Evolutionary conservation across 2,888 invertebrate species (phyloP).

Genomic region (Drosophila cognata): DNA sequence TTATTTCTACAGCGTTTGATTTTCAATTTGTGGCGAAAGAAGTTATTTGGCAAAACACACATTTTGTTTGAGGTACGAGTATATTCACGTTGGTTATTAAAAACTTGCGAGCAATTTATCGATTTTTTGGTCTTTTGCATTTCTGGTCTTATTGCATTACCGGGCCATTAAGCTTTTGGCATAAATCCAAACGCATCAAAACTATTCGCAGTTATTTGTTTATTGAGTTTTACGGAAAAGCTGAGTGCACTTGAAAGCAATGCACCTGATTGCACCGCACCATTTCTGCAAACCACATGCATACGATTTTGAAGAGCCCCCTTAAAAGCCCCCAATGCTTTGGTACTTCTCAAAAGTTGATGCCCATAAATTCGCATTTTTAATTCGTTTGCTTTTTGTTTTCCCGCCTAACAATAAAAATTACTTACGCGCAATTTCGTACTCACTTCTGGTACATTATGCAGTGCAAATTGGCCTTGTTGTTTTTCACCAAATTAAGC

Average conservation of each 20-base stretch:
- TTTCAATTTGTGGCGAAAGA: background rate
- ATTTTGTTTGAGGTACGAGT: background rate
- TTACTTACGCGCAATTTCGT: constrained; percentile 77
- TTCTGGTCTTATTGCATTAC: constrained; percentile 54
- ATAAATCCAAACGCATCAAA: constrained; percentile 63
- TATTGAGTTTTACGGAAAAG: constrained; percentile 48
- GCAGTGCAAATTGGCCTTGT: constrained; percentile 17
- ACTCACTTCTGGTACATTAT: constrained; percentile 64
- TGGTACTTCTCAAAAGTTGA: constrained; percentile 49
- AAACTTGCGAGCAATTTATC: background rate
- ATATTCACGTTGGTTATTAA: constrained; percentile 1
- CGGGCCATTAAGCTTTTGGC: constrained; percentile 69
- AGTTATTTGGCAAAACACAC: background rate
- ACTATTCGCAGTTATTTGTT: constrained; percentile 28
- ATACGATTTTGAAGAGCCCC: constrained; percentile 18
- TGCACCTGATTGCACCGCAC: constrained; percentile 61
- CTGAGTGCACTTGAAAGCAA: constrained; percentile 53
- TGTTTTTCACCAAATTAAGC: constrained; percentile 55
- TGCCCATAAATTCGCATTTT: background rate
- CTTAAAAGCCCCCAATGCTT: constrained; percentile 8
- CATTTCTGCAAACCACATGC: constrained; percentile 24
- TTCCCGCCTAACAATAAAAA: constrained; percentile 53
- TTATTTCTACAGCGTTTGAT: background rate
- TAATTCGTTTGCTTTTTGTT: constrained; percentile 18
- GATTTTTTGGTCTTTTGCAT: constrained; percentile 19